Evolutionary conservation across 2,113 vertebrate genomes (phyloP).

Genomic region (Helogale parvula): DNA sequence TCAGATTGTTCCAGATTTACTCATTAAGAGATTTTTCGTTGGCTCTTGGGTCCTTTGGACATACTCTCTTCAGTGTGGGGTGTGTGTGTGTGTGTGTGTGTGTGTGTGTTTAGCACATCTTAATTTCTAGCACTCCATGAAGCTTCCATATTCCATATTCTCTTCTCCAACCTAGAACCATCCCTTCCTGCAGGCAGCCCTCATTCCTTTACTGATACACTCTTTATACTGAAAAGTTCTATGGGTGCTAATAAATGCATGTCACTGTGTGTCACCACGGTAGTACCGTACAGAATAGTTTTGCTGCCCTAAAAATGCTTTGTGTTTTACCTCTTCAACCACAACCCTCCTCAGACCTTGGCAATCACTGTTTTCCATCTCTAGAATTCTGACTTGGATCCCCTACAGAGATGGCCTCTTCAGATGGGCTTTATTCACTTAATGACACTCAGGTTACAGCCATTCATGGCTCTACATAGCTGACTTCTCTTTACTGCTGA

Average conservation of each 20-base stretch:
- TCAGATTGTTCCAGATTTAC: not conserved
- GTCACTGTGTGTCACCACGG: not conserved
- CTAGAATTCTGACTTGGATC: not conserved
- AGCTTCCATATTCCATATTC: not conserved
- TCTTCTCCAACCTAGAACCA: not conserved
- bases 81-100: no score
- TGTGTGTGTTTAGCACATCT: not conserved
- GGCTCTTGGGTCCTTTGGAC: not conserved
- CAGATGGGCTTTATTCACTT: not conserved
- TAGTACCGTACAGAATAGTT: not conserved
- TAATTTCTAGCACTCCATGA: not conserved
- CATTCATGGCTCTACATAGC: not conserved
- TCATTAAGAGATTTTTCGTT: not conserved
- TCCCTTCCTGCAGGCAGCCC: not conserved
- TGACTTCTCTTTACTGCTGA: not conserved
- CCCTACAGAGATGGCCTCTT: not conserved
- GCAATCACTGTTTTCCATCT: not conserved
- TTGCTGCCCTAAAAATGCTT: not conserved
- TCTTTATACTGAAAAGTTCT: not conserved
- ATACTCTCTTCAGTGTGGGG: not conserved
- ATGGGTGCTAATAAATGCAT: not conserved
- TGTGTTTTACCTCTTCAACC: not conserved
- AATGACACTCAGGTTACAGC: not conserved
- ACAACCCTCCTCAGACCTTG: not conserved
- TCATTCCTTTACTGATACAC: not conserved